These are phyloP conservation scores for Garra rufa DNA, from an alignment of 2,113 vertebrate genomes.

Conservation along the genomic window DNA sequence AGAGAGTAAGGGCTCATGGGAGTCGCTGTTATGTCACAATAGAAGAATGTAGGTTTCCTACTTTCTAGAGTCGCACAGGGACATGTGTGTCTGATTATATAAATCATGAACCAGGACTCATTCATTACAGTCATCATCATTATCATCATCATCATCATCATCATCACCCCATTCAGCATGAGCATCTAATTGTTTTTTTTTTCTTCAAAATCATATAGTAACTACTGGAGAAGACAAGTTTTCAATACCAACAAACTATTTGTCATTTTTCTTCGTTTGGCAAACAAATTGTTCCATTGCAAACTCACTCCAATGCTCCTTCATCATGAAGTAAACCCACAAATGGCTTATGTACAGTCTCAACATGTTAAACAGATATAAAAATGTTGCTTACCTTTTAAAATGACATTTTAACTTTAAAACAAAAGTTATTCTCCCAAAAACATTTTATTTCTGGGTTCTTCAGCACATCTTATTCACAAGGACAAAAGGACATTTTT, in stretches of 20 bases:
- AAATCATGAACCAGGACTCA: slow-evolving; percentile 48
- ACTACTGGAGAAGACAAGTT: no score
- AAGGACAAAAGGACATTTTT: neutral
- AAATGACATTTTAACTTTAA: neutral
- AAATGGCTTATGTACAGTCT: neutral
- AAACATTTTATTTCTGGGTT: neutral
- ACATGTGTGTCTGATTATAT: slow-evolving; percentile 30
- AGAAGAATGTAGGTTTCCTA: slow-evolving; percentile 50
- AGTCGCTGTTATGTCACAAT: slow-evolving; percentile 42
- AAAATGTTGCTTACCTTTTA: neutral
- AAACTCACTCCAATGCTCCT: neutral
- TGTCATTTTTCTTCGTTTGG: no score
- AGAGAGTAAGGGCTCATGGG: slow-evolving; percentile 39
- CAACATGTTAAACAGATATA: neutral
- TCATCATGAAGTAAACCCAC: no score
- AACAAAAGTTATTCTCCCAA: neutral
- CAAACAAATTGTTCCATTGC: no score
- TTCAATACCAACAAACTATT: neutral
- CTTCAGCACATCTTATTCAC: slow-evolving; percentile 1
- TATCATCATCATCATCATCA: neutral
- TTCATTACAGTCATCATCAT: neutral
- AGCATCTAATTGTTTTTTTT: neutral
- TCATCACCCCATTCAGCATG: neutral
- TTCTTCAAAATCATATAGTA: neutral
- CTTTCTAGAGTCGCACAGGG: slow-evolving; percentile 37